Evolutionary conservation across 2,888 invertebrate species (phyloP).

Genomic region (Cyrtodaria siliqua): DNA sequence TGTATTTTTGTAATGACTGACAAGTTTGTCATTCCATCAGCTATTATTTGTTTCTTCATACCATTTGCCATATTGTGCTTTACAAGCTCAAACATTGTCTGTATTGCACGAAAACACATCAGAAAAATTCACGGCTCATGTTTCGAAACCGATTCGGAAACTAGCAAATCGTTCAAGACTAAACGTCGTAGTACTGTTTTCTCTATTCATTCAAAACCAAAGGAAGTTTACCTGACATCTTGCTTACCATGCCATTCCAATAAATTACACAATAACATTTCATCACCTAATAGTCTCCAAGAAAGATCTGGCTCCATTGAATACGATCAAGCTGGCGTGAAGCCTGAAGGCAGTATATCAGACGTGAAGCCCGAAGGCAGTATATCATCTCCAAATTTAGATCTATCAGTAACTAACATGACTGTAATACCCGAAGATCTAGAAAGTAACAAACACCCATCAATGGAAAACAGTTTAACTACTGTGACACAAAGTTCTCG

Average conservation of each 20-base stretch:
- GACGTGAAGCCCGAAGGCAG: too few relatives aligned
- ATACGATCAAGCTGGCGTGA: not conserved
- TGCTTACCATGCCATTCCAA: too few relatives aligned
- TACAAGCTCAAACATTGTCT: slow-evolving; percentile 65
- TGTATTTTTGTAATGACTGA: slow-evolving; percentile 71
- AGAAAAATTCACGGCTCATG: slow-evolving; percentile 51
- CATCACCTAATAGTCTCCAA: not conserved
- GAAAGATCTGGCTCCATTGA: not conserved
- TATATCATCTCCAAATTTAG: too few relatives aligned
- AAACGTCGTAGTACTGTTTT: slow-evolving; percentile 7
- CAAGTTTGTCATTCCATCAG: slow-evolving; percentile 57
- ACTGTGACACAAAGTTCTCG: not conserved
- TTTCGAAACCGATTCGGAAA: slow-evolving; percentile 31
- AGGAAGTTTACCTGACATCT: too few relatives aligned
- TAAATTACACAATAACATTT: not conserved
- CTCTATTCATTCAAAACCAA: not conserved
- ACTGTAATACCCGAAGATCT: not conserved
- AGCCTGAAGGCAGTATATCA: too few relatives aligned
- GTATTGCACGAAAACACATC: slow-evolving; percentile 66
- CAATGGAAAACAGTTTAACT: not conserved
- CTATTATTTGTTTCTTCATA: slow-evolving; percentile 63
- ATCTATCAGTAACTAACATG: not conserved
- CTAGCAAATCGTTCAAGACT: slow-evolving; percentile 10
- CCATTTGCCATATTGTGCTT: slow-evolving; percentile 70
- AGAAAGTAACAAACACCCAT: not conserved